phyloP scores from a whole-genome alignment of 2,888 invertebrate genomes.

The Chrysotoxum bicinctum region DNA sequence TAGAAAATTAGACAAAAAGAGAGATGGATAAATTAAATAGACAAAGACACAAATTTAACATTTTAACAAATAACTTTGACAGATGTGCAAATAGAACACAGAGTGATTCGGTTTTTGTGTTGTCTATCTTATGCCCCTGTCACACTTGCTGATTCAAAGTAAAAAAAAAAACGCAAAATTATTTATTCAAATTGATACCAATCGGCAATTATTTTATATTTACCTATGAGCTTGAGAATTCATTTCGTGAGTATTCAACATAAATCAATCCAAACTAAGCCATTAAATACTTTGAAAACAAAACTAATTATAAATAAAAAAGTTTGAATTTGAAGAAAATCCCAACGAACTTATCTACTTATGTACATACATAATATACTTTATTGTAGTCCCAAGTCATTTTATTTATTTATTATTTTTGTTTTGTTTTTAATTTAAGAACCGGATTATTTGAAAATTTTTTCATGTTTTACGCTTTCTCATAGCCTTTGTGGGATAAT shows the following conservation, averaged over 20 bases:
- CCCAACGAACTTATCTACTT: background rate
- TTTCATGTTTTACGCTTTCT: constrained; percentile 32
- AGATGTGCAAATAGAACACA: background rate
- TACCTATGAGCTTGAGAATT: constrained; percentile 1
- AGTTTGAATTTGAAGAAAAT: background rate
- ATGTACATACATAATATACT: too few species aligned
- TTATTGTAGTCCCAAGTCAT: background rate
- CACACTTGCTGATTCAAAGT: constrained; percentile 16
- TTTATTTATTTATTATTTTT: background rate
- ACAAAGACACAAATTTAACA: background rate
- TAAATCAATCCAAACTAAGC: constrained; percentile 43
- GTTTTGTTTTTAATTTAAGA: constrained; percentile 5
- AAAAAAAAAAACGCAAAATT: background rate
- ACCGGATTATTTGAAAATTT: constrained; percentile 44
- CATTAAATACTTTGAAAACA: constrained; percentile 33
- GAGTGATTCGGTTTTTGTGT: background rate
- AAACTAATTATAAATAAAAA: constrained; percentile 12
- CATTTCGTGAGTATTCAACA: background rate
- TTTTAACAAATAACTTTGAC: background rate
- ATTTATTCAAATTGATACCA: constrained; percentile 19
- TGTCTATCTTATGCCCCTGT: background rate
- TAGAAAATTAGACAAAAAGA: too few species aligned
- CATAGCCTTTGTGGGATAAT: constrained; percentile 34
- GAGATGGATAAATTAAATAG: too few species aligned
- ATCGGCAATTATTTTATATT: background rate